Evolutionary conservation across 2,113 vertebrate genomes (phyloP).

Genomic region (Hydrolagus affinis): DNA sequence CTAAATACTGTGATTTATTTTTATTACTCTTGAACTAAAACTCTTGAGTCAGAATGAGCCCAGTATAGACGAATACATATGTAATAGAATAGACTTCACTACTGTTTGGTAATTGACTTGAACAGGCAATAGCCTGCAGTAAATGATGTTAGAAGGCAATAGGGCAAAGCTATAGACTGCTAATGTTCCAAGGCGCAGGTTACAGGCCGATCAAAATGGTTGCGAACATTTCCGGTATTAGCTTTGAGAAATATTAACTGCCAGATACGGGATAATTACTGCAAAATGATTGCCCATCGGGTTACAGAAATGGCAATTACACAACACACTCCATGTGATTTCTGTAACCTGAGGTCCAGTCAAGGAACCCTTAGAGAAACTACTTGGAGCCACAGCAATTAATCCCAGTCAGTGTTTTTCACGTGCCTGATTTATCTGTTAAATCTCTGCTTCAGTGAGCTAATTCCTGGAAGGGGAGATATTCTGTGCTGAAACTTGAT

Average conservation of each 20-base stretch:
- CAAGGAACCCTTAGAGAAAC: neutral
- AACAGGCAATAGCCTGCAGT: neutral
- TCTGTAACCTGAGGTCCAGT: neutral
- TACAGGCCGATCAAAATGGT: neutral
- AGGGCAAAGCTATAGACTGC: conserved; percentile 4
- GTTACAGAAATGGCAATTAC: conserved; percentile 10
- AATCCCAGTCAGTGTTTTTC: conserved; percentile 15
- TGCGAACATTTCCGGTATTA: conserved; percentile 3
- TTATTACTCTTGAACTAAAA: neutral
- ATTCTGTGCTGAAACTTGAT: too few species aligned
- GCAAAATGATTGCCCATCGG: conserved; percentile 11
- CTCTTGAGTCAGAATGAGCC: neutral
- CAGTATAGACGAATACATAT: neutral
- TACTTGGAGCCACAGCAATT: neutral
- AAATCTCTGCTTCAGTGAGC: neutral
- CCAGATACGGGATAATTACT: neutral
- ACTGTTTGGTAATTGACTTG: neutral
- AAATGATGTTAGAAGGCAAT: neutral
- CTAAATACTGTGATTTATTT: neutral
- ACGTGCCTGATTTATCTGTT: neutral
- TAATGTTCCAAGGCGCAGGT: neutral
- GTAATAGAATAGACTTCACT: too few species aligned
- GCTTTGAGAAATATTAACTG: neutral
- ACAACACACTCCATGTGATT: neutral
- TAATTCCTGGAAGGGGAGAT: conserved; percentile 4